Conservation (phyloP, 2,888 invertebrate species). For the Axea sp. region DNA sequence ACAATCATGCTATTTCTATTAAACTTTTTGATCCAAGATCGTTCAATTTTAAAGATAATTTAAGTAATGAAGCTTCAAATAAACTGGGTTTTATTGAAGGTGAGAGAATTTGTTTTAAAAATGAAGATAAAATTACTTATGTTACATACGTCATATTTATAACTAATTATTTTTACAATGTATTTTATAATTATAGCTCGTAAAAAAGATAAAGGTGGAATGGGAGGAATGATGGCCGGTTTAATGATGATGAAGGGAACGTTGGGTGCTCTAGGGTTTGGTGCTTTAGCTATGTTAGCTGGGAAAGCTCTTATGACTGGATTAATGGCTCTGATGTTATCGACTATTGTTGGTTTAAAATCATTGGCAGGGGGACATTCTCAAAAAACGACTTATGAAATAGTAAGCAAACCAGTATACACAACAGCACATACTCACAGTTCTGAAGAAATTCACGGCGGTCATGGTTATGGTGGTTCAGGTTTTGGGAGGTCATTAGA, state of each 20-base stretch:
- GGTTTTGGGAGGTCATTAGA: conserved; percentile 82
- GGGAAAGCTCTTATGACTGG: conserved; percentile 92
- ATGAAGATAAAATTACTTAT: too few species aligned
- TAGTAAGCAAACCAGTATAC: conserved; percentile 90
- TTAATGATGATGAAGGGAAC: conserved; percentile 85
- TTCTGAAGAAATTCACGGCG: conserved; percentile 84
- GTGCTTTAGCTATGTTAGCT: conserved; percentile 88
- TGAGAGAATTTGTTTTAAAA: too few species aligned
- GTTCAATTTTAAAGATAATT: conserved; percentile 81
- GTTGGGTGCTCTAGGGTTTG: conserved; percentile 86
- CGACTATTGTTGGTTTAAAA: conserved; percentile 88
- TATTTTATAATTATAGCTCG: conserved; percentile 68
- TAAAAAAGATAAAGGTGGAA: conserved; percentile 77
- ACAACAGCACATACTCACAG: conserved; percentile 85
- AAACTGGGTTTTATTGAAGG: too few species aligned
- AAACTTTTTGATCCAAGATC: conserved; percentile 84
- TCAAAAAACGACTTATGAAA: conserved; percentile 88
- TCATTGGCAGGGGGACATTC: conserved; percentile 84
- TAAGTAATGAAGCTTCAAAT: conserved; percentile 71
- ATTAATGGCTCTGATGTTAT: conserved; percentile 88
- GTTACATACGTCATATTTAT: too few species aligned
- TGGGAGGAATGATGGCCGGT: conserved; percentile 79
- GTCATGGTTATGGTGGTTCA: conserved; percentile 81
- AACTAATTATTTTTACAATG: too few species aligned
- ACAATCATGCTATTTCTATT: conserved; percentile 87